Percentiles rank a stretch among this genome's conserved stretches.
phyloP scores from a whole-genome alignment of 2,888 invertebrate genomes.

The Lasius fuliginosus region DNA sequence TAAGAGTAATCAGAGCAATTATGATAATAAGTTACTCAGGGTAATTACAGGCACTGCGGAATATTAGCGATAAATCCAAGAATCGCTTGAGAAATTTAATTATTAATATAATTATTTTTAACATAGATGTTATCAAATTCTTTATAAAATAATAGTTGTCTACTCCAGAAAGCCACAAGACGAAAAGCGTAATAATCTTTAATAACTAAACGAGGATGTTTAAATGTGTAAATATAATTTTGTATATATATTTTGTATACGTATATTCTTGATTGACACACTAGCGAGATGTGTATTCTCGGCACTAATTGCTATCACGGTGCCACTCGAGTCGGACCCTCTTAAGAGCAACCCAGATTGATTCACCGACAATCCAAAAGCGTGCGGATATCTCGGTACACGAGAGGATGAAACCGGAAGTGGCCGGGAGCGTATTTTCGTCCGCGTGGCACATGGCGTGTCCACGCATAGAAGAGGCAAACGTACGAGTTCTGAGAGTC shows the following conservation, averaged over 20 bases:
- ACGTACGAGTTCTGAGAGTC: background rate
- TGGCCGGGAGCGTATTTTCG: constrained; percentile 60
- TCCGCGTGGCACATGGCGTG: constrained; percentile 43
- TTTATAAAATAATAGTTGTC: background rate
- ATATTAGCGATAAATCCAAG: background rate
- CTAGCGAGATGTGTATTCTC: constrained; percentile 45
- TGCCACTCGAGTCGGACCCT: constrained; percentile 66
- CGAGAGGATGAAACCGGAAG: constrained; percentile 72
- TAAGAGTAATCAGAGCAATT: constrained; percentile 37
- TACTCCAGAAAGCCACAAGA: background rate
- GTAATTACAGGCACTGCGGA: constrained; percentile 6
- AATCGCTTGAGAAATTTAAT: constrained; percentile 13
- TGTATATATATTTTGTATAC: background rate
- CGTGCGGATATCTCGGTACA: constrained; percentile 70
- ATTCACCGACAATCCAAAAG: constrained; percentile 64
- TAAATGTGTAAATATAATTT: background rate
- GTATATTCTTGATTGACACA: constrained; percentile 21
- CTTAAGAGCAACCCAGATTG: constrained; percentile 70
- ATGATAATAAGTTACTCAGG: constrained; percentile 22
- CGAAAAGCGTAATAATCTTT: background rate
- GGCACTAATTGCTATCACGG: constrained; percentile 69
- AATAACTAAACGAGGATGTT: background rate
- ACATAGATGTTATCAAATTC: constrained; percentile 24
- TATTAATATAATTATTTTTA: background rate
- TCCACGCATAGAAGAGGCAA: constrained; percentile 1